Evolutionary conservation across 2,113 vertebrate genomes (phyloP).

Genomic region (Hippoglossus stenolepis): DNA sequence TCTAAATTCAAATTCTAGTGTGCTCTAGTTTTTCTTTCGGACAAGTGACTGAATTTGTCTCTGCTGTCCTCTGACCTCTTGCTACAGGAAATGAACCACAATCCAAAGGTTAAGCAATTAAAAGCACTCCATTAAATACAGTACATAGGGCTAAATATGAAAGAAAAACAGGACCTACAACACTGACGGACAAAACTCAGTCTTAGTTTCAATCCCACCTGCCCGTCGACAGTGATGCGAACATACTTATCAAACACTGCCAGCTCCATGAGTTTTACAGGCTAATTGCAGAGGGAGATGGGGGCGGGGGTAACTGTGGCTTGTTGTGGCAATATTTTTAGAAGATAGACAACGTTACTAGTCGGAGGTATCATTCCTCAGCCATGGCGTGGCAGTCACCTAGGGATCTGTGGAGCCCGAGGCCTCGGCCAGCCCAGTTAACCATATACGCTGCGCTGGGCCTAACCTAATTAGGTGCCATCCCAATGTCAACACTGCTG

Average conservation of each 20-base stretch:
- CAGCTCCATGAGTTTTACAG: constrained; percentile 18
- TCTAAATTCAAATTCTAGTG: neutral
- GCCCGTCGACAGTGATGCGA: neutral
- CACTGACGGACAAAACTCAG: too few species aligned
- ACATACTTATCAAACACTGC: constrained; percentile 24
- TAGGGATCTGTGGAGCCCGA: constrained; percentile 73
- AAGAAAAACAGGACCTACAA: too few species aligned
- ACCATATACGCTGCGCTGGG: constrained; percentile 74
- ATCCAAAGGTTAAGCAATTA: too few species aligned
- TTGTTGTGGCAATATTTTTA: constrained; percentile 46
- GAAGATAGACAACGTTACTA: constrained; percentile 51
- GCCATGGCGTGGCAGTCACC: constrained; percentile 68
- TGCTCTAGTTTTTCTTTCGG: neutral
- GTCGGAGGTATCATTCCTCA: constrained; percentile 54
- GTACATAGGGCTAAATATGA: too few species aligned
- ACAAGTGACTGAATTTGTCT: too few species aligned
- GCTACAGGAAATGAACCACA: too few species aligned
- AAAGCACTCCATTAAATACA: too few species aligned
- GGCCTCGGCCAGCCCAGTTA: constrained; percentile 78
- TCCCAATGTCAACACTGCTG: constrained; percentile 80
- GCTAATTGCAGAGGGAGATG: constrained; percentile 26
- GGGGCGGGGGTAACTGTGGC: neutral
- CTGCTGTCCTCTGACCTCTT: too few species aligned
- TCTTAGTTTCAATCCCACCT: too few species aligned
- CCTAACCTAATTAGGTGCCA: constrained; percentile 80